Percentiles rank a stretch among this genome's conserved stretches.
These are phyloP conservation scores for Chironomus tepperi DNA, from an alignment of 1,140 invertebrate species.

Conservation along the genomic window DNA sequence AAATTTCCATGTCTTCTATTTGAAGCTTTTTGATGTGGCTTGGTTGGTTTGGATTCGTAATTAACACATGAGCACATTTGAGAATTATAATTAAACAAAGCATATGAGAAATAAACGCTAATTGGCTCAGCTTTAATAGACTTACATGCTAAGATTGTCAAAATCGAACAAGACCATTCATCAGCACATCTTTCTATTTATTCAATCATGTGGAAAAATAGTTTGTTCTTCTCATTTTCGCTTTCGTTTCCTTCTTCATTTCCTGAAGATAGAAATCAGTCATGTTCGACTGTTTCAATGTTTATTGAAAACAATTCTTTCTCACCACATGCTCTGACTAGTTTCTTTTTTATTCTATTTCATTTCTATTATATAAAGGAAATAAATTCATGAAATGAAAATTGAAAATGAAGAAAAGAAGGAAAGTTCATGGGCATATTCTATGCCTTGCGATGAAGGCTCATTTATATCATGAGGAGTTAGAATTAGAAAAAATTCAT, in stretches of 20 bases:
- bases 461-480: constrained; percentile 6
- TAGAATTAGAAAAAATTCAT: not conserved
- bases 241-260: not conserved
- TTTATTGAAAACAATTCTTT: not conserved
- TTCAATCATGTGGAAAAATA: not conserved
- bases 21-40: too few species aligned
- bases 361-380: not conserved
- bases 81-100: too few species aligned
- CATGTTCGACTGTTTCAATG: not conserved
- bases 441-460: not conserved
- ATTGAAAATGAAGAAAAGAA: not conserved
- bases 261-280: not conserved
- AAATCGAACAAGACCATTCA: not conserved
- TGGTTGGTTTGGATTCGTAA: too few species aligned
- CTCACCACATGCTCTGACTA: not conserved
- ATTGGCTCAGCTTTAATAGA: too few species aligned
- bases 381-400: not conserved
- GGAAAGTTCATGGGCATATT: not conserved
- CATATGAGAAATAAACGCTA: too few species aligned
- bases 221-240: not conserved
- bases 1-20: too few species aligned
- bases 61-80: too few species aligned
- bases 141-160: not conserved
- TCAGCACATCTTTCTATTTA: not conserved
- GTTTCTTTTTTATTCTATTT: not conserved